Base-by-base conservation (phyloP, 1,140 invertebrate genomes). In the Arion vulgaris region DNA sequence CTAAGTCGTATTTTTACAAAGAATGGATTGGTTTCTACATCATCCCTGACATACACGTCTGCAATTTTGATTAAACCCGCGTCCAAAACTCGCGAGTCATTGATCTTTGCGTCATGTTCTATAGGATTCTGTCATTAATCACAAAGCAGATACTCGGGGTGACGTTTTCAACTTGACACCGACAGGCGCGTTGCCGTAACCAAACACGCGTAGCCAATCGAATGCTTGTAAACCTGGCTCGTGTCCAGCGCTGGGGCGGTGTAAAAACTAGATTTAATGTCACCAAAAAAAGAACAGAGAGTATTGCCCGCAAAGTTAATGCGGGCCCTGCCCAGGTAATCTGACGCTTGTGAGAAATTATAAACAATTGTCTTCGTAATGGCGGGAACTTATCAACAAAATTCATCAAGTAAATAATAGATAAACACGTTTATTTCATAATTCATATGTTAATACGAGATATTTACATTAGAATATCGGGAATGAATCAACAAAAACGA, bases 151-250 rank as follows among this genome's bases (percentile, higher is more conserved):
- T 66, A 66, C n/a, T 32, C 28, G 62, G 62, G 1, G n/a, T 66
- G 62, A 32, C 62, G 62, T 66, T 66, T 66, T 32, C 28, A 34
- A 34, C 62, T 32, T 66, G 62, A 66, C 62, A 66, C 28, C 62
- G 62, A 57, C 62, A 66, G 62, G 62, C 62, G 9, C 19, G n/a
- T 7, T 4, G n/a, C 17, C n/a, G 28, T 32, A 66, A 66, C n/a
- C 62, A 66, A 66, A 66, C 62, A 66, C 62, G 2, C 62, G n/a
- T 28, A 66, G 62, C 62, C 62, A 66, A 66, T 66, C 62, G 62
- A 66, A 66, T 66, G 62, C 62, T 28, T 66, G 62, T 66, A 66
- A 66, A 34, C 62, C 62, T 11, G 62, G 62, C 62, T 66, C n/a
- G 62, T 32, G 17, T 32, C n/a, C 62, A 66, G 17, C 62, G n/a